These are phyloP conservation scores for Euthynnus affinis DNA, from an alignment of 2,797 vertebrate genomes.

Conservation along the genomic window DNA sequence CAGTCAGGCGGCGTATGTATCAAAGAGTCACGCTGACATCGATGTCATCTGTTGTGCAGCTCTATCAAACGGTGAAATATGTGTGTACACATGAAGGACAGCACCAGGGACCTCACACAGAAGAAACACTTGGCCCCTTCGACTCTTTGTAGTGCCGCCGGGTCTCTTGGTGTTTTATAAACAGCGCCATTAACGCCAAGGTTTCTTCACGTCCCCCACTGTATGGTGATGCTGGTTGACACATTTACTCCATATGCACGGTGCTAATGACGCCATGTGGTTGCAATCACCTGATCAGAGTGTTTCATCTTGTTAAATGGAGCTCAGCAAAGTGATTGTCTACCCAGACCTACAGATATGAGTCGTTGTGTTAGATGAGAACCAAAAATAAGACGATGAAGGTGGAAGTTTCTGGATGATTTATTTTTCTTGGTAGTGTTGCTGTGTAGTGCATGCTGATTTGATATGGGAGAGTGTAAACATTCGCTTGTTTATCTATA, in stretches of 20 bases:
- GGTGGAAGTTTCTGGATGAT: constrained; percentile 25
- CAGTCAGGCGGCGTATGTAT: constrained; percentile 18
- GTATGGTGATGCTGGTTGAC: constrained; percentile 66
- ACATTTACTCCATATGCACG: constrained; percentile 77
- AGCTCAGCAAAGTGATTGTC: constrained; percentile 57
- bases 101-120: constrained; percentile 75
- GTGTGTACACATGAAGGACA: constrained; percentile 58
- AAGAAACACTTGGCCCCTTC: constrained; percentile 52
- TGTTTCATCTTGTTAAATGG: constrained; percentile 75
- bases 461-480: constrained; percentile 12
- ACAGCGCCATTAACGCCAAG: constrained; percentile 79
- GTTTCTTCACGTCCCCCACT: constrained; percentile 66
- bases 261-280: constrained; percentile 80
- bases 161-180: constrained; percentile 70
- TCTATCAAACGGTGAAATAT: constrained; percentile 59
- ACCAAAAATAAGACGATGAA: constrained; percentile 33
- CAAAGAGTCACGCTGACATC: constrained; percentile 60
- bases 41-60: constrained; percentile 81
- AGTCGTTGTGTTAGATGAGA: constrained; percentile 42
- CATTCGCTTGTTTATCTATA: not conserved
- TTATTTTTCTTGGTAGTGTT: constrained; percentile 18
- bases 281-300: constrained; percentile 78
- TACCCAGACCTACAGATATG: constrained; percentile 31
- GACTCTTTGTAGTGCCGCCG: constrained; percentile 74
- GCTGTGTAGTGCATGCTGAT: not conserved